Conservation (phyloP, 37 sponge, comb jelly and placozoan species). For the Petrosia ficiformis region DNA sequence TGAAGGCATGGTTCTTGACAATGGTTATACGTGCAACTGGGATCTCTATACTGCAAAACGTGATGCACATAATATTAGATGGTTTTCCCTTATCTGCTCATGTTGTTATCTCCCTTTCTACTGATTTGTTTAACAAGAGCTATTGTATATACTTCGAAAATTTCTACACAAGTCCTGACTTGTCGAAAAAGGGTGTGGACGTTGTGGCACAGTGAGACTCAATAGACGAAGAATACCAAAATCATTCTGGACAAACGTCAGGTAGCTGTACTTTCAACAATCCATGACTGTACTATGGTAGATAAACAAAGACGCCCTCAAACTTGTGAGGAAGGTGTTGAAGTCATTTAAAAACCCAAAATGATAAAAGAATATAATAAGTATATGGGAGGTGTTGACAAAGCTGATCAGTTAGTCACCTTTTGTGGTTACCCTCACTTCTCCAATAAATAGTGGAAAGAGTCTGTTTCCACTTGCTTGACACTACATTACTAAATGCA, state of each 20-base stretch:
- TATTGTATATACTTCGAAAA: no score
- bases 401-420: constrained; percentile 30
- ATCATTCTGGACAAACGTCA: constrained; percentile 14
- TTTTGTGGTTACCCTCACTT: constrained; percentile 33
- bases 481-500: constrained; percentile 25
- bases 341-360: constrained; percentile 18
- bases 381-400: no score
- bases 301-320: not conserved
- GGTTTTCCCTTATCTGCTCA: not conserved
- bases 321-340: constrained; percentile 7
- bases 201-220: constrained; percentile 28
- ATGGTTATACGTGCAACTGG: constrained; percentile 21
- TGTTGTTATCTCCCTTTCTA: constrained; percentile 11
- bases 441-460: constrained; percentile 25
- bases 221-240: constrained; percentile 33
- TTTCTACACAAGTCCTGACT: constrained; percentile 44
- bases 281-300: constrained; percentile 15
- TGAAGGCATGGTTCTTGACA: constrained; percentile 4
- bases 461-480: constrained; percentile 26
- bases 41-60: constrained; percentile 14
- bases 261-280: constrained; percentile 17
- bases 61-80: not conserved
- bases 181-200: constrained; percentile 29
- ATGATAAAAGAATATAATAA: no score
- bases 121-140: not conserved